Evolutionary conservation across 2,113 vertebrate genomes (phyloP).

Genomic region (Oreochromis aureus): DNA sequence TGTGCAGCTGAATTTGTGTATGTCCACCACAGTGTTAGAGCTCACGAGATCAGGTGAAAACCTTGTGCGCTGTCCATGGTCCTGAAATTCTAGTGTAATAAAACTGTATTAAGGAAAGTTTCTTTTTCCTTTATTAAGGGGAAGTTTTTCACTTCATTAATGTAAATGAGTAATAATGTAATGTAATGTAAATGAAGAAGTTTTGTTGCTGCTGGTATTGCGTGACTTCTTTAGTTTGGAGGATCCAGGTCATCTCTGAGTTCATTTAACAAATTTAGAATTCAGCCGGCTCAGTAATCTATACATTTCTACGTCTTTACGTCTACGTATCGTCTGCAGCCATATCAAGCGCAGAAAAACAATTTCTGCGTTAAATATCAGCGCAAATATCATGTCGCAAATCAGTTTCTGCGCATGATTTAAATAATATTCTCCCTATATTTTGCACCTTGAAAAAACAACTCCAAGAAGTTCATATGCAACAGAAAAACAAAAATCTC

Average conservation of each 20-base stretch:
- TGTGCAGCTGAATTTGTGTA: not conserved
- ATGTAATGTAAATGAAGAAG: not conserved
- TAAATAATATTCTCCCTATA: not conserved
- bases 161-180: not conserved
- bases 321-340: not conserved
- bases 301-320: not conserved
- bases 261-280: not conserved
- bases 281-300: not conserved
- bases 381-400: not conserved
- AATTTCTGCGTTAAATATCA: not conserved
- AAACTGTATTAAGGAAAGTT: fast-evolving
- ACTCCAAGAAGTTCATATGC: fast-evolving
- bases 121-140: not conserved
- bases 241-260: not conserved
- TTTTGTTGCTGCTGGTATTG: not conserved
- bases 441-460: not conserved
- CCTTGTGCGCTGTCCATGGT: not conserved
- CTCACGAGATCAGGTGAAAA: not conserved
- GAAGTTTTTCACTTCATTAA: not conserved
- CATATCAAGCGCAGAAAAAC: not conserved
- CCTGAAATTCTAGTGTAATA: not conserved
- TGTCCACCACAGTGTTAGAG: not conserved
- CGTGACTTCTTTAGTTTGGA: not conserved
- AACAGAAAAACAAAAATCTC: not conserved
- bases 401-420: not conserved